Conservation (phyloP, 2,113 vertebrate genomes). For the Oncorhynchus masou region DNA sequence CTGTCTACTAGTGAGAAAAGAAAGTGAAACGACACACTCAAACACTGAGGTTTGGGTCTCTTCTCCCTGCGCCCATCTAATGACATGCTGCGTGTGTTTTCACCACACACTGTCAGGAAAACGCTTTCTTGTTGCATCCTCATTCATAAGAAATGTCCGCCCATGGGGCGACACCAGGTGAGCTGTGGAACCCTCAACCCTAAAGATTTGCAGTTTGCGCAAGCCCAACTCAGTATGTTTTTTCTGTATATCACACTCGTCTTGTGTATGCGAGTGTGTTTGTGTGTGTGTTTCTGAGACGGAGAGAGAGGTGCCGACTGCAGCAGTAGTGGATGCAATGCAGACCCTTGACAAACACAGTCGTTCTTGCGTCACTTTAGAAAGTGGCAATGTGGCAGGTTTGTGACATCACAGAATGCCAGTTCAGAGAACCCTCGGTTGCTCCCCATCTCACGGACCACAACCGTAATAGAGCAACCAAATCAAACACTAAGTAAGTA, state of each 20-base stretch:
- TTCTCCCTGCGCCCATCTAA: background rate
- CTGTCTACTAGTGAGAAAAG: no score
- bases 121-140: constrained; percentile 12
- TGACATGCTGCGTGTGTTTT: background rate
- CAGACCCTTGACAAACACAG: constrained; percentile 47
- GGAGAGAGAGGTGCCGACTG: constrained; percentile 45
- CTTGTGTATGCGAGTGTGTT: background rate
- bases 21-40: background rate
- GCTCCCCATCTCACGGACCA: background rate
- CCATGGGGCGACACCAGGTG: background rate
- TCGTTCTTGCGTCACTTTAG: constrained; percentile 40
- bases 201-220: background rate
- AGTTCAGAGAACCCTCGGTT: background rate
- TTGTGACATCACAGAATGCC: constrained; percentile 10
- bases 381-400: constrained; percentile 17
- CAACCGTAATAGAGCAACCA: background rate
- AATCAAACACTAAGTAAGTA: background rate
- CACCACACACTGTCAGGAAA: constrained; percentile 14
- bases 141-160: constrained; percentile 26
- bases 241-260: background rate
- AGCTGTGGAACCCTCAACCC: background rate
- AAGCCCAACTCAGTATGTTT: background rate
- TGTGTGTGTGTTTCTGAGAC: background rate
- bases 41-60: background rate
- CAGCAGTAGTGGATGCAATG: constrained; percentile 61